These are phyloP conservation scores for Molossus molossus DNA, from an alignment of 2,797 vertebrate genomes.

Conservation along the genomic window DNA sequence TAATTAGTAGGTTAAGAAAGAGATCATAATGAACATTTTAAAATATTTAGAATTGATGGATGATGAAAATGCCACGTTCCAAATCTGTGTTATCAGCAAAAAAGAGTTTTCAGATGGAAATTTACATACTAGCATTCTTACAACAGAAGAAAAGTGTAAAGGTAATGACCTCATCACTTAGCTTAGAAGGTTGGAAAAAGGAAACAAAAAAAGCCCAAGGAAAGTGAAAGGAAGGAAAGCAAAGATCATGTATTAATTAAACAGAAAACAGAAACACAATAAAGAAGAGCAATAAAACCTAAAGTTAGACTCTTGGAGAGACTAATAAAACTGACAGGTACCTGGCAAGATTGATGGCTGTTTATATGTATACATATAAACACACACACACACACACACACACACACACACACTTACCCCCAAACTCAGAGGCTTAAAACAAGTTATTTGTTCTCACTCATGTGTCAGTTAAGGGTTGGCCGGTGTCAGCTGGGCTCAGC, in stretches of 20 bases:
- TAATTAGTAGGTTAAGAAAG: background rate
- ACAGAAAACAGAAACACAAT: background rate
- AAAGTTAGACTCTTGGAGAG: background rate
- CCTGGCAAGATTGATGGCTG: background rate
- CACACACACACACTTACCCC: background rate
- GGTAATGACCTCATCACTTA: background rate
- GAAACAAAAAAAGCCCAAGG: slow-evolving; percentile 9
- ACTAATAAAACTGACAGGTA: background rate
- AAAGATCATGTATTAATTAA: background rate
- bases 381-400: background rate
- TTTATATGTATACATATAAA: background rate
- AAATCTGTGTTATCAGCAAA: background rate
- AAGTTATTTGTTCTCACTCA: background rate
- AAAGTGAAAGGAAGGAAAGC: background rate
- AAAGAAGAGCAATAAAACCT: background rate
- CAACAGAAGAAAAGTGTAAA: background rate
- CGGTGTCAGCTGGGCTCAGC: background rate
- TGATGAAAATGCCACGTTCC: background rate
- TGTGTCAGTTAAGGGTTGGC: background rate
- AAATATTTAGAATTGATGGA: background rate
- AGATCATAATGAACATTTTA: background rate
- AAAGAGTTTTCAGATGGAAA: background rate
- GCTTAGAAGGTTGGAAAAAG: background rate
- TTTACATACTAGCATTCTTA: background rate
- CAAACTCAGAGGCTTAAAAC: background rate